Evolutionary conservation across 2,888 invertebrate species (phyloP).

Genomic region (Leucophenga montana): DNA sequence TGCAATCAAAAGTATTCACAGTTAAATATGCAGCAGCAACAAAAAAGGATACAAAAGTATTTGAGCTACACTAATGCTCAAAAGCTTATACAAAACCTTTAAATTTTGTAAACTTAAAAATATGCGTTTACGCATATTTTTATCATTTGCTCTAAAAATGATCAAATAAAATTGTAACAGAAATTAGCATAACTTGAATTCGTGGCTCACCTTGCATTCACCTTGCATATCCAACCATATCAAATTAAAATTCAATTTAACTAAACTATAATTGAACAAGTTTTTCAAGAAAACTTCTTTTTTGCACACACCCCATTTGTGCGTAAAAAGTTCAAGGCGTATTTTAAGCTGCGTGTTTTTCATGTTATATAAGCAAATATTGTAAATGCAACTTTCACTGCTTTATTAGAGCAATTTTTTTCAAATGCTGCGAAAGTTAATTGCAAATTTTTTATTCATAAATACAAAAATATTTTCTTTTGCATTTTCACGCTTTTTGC

Average conservation of each 20-base stretch:
- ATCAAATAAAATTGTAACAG: conserved; percentile 35
- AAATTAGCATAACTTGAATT: conserved; percentile 19
- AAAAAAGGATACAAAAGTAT: conserved; percentile 6
- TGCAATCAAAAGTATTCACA: conserved; percentile 14
- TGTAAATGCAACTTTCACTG: conserved; percentile 9
- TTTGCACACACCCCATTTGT: neutral
- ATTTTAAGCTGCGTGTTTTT: no score
- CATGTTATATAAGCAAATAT: neutral
- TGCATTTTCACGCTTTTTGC: conserved; percentile 23
- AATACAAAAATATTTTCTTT: neutral
- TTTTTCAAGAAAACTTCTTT: neutral
- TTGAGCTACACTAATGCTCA: neutral
- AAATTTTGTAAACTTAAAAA: no score
- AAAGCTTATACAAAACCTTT: neutral
- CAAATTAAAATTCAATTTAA: conserved; percentile 25
- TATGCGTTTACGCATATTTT: no score
- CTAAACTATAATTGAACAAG: neutral
- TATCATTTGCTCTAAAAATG: no score
- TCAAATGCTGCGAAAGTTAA: neutral
- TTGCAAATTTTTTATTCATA: neutral
- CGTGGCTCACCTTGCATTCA: conserved; percentile 1
- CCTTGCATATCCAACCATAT: no score
- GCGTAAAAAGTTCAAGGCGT: conserved; percentile 16
- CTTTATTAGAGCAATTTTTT: neutral
- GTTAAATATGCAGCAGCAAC: no score